Evolutionary conservation across 92 coral and sea anemone species (phyloP), one percentile per base, ranked within the genome.

Genomic region (Muricea muricata): DNA sequence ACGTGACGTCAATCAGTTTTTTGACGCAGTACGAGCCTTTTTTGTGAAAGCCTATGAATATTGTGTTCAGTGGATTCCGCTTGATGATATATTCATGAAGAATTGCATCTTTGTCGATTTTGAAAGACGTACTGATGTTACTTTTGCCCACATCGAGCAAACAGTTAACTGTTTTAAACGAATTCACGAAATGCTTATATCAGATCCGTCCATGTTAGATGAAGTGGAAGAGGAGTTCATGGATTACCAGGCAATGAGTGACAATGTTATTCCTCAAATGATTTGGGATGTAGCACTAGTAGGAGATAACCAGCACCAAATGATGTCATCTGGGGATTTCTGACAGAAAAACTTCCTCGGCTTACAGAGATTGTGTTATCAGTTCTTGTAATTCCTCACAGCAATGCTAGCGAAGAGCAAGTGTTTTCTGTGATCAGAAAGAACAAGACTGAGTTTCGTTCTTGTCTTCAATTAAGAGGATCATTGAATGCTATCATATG

Each of bases 61-160:
- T 85, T 88, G 88, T 88, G 67, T 83, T 20, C 73, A 88, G 54
- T 88, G 88, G 91, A 75, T 84, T 52, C 91, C 88, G 67, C 88
- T 88, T 52, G 91, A 77, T 68, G 76, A 88, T 78, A 80, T 80
- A n/a, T 81, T 86, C 63, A 20, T 88, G 81, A 88, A 88, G 42
- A 65, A 84, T 82, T 88, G 85, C 77, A 88, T 88, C 54, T 84
- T 84, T 56, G 45, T 89, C 68, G 86, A 89, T 73, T 78, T 84
- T 48, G 61, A 78, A 33, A 35, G 68, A 24, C 50, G 91, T 30
- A 35, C 73, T 25, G 65, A 67, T 0, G 40, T 87, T 74, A 67
- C 85, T 37, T 78, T 84, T 80, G 79, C 73, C 47, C 65, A 80
- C 35, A 68, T 70, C 4, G 90, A 87, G 71, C 81, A 42, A 24